Conservation (phyloP, 2,113 vertebrate genomes). For the Tylochromis polylepis region DNA sequence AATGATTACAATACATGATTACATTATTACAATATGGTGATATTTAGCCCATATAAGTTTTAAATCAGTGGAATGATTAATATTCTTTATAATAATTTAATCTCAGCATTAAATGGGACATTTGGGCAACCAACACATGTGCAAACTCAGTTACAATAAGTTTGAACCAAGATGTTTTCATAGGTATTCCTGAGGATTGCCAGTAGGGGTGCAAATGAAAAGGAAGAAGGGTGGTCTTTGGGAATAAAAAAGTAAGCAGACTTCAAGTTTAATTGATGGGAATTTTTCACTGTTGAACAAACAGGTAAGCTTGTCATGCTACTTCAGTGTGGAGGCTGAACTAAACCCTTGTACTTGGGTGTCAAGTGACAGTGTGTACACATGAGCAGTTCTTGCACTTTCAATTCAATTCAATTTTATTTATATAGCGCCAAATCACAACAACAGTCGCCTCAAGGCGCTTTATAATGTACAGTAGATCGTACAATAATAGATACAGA, state of each 20-base stretch:
- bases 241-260: neutral
- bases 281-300: neutral
- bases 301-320: neutral
- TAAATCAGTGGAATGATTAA: neutral
- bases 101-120: neutral
- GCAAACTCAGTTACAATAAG: neutral
- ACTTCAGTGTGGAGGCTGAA: neutral
- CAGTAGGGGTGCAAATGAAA: neutral
- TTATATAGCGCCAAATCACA: no score
- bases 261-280: neutral
- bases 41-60: neutral
- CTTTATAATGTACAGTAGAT: no score
- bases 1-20: neutral
- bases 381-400: neutral
- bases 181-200: neutral
- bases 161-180: no score
- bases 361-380: neutral
- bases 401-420: no score
- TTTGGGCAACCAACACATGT: neutral
- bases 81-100: neutral
- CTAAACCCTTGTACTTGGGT: neutral
- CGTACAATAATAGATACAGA: no score
- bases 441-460: no score
- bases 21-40: neutral
- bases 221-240: neutral